Percentiles rank a stretch among this genome's conserved stretches.
Evolutionary conservation across 2,797 vertebrate species (phyloP).

Genomic region (Centroberyx gerrardi): DNA sequence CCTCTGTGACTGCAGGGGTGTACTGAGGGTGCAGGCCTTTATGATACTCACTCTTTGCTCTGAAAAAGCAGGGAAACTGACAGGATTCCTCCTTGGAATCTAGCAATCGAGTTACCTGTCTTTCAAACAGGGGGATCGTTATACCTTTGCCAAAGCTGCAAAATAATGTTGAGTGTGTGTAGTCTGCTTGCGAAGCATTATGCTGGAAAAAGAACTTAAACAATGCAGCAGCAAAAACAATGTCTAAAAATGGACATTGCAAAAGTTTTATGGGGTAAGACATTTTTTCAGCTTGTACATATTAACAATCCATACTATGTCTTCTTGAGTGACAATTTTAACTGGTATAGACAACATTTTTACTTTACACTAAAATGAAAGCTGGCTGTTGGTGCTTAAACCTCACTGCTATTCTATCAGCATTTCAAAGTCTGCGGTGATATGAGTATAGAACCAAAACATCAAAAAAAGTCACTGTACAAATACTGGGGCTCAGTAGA

Average conservation of each 20-base stretch:
- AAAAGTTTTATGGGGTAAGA: neutral
- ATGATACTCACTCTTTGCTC: neutral
- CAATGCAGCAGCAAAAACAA: constrained; percentile 18
- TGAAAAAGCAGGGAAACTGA: constrained; percentile 13
- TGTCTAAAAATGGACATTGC: neutral
- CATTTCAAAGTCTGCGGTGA: constrained; percentile 19
- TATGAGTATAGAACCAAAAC: constrained; percentile 35
- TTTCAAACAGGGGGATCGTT: constrained; percentile 3
- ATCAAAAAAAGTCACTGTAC: constrained; percentile 52
- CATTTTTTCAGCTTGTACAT: neutral
- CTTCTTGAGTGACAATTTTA: neutral
- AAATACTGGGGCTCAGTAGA: constrained; percentile 44
- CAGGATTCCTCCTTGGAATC: constrained; percentile 19
- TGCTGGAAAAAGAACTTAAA: constrained; percentile 12
- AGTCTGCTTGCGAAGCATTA: constrained; percentile 5
- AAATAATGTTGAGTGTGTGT: neutral
- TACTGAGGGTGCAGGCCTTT: neutral
- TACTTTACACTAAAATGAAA: neutral
- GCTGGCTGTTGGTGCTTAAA: constrained; percentile 30
- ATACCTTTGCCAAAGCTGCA: constrained; percentile 4
- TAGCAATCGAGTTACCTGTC: constrained; percentile 35
- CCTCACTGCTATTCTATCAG: neutral
- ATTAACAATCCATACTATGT: neutral
- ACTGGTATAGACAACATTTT: neutral
- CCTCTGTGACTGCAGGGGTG: constrained; percentile 9